Conservation (phyloP, 2,113 vertebrate genomes). For the human region DNA sequence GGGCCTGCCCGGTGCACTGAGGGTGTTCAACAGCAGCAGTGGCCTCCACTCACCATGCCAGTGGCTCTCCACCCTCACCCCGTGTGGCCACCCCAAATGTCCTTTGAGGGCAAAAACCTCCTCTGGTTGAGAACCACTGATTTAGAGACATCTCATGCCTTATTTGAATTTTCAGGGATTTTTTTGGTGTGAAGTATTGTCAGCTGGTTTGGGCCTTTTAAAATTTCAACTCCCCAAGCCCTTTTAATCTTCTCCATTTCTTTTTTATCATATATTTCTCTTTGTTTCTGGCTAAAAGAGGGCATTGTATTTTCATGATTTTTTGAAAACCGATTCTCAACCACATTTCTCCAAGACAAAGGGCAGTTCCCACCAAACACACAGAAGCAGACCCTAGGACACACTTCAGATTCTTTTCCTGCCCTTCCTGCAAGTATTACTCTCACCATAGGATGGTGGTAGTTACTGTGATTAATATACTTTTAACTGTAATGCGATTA, state of each 20-base stretch:
- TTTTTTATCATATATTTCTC: background rate
- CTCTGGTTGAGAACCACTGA: background rate
- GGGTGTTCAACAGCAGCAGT: background rate
- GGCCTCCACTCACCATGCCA: background rate
- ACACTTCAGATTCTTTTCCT: slow-evolving; percentile 41
- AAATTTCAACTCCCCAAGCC: background rate
- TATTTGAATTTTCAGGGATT: background rate
- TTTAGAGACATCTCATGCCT: background rate
- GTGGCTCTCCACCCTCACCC: background rate
- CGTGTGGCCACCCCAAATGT: background rate
- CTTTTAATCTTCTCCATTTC: background rate
- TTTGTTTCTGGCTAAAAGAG: background rate
- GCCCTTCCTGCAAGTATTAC: slow-evolving; percentile 51
- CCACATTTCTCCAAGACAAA: slow-evolving; percentile 37
- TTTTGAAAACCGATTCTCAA: background rate
- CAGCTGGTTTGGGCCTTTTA: background rate
- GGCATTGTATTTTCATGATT: background rate
- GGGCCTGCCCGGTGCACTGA: background rate
- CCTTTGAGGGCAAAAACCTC: background rate
- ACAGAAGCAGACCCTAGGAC: background rate
- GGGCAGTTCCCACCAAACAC: background rate
- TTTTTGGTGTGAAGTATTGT: background rate
- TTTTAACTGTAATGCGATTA: slow-evolving; percentile 78
- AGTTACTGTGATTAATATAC: slow-evolving; percentile 74
- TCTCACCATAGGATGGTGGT: slow-evolving; percentile 72